These are phyloP conservation scores for Drosophila punjabiensis DNA, from an alignment of 1,140 invertebrate genomes.

Conservation along the genomic window DNA sequence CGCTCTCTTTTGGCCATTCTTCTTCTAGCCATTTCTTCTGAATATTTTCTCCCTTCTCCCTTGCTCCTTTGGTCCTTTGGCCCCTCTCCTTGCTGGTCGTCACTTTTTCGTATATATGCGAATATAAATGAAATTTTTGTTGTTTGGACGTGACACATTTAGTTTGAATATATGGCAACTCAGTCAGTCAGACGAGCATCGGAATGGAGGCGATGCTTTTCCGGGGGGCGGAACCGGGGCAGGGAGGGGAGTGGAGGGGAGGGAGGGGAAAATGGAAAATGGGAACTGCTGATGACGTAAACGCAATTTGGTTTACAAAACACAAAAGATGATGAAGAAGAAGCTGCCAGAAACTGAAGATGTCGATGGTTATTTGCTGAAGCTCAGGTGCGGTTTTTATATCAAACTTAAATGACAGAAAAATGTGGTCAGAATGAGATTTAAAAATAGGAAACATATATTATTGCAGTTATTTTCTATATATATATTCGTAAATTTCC, in stretches of 20 bases:
- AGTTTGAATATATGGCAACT: constrained; percentile 78
- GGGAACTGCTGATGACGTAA: constrained; percentile 49
- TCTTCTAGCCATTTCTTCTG: constrained; percentile 23
- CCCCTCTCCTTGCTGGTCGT: constrained; percentile 11
- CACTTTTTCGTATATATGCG: constrained; percentile 54
- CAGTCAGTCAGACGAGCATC: constrained; percentile 69
- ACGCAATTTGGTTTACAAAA: constrained; percentile 52
- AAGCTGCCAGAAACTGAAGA: constrained; percentile 15
- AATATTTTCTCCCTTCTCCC: constrained; percentile 18
- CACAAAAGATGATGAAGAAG: constrained; percentile 7
- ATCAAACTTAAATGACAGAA: neutral
- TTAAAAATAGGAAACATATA: neutral
- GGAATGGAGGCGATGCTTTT: constrained; percentile 52
- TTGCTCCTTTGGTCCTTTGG: too few relatives aligned
- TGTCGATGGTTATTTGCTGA: constrained; percentile 14
- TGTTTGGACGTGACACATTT: constrained; percentile 83
- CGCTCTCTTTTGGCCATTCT: constrained; percentile 6
- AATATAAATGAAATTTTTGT: constrained; percentile 84
- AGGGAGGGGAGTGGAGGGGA: neutral
- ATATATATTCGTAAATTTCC: too few relatives aligned
- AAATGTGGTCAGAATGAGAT: neutral
- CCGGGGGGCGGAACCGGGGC: too few relatives aligned
- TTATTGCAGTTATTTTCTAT: too few relatives aligned
- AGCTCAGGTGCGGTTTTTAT: constrained; percentile 3
- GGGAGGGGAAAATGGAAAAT: neutral